Percentiles rank a stretch among this genome's conserved stretches.
phyloP scores from a whole-genome alignment of 2,888 invertebrate genomes.

The Ectemnius continuus region DNA sequence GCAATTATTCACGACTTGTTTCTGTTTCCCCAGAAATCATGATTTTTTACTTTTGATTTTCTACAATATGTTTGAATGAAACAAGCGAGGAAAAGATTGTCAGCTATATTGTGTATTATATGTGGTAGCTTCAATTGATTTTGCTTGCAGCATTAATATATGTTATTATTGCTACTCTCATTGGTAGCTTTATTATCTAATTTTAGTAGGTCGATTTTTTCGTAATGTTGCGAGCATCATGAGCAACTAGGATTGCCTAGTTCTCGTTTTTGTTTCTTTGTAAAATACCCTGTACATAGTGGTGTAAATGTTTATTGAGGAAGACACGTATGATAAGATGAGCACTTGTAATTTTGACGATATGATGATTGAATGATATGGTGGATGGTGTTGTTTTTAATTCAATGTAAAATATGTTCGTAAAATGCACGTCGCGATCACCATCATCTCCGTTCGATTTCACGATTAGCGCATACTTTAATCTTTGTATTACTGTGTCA shows the following conservation, averaged over 20 bases:
- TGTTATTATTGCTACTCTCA: too few relatives aligned
- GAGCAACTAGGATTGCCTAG: constrained; percentile 34
- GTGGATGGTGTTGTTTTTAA: constrained; percentile 50
- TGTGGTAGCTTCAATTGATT: too few relatives aligned
- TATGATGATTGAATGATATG: constrained; percentile 55
- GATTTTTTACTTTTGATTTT: too few relatives aligned
- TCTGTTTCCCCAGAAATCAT: too few relatives aligned
- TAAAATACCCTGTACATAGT: constrained; percentile 71
- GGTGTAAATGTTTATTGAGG: constrained; percentile 71
- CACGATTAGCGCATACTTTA: constrained; percentile 10
- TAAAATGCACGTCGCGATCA: constrained; percentile 45
- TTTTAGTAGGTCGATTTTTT: constrained; percentile 18
- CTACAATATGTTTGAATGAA: too few relatives aligned
- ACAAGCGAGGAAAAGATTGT: too few relatives aligned
- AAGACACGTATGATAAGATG: constrained; percentile 60
- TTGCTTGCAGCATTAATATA: too few relatives aligned
- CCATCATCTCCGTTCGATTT: constrained; percentile 24
- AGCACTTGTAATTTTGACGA: constrained; percentile 68
- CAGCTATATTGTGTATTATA: too few relatives aligned
- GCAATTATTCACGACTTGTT: too few relatives aligned
- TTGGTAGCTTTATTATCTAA: constrained; percentile 22
- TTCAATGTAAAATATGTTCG: constrained; percentile 42
- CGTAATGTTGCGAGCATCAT: constrained; percentile 22
- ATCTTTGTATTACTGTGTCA: constrained; percentile 18
- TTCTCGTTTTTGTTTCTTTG: constrained; percentile 42